Conservation (phyloP, 2,888 invertebrate species). For the Lasioglossum vierecki region DNA sequence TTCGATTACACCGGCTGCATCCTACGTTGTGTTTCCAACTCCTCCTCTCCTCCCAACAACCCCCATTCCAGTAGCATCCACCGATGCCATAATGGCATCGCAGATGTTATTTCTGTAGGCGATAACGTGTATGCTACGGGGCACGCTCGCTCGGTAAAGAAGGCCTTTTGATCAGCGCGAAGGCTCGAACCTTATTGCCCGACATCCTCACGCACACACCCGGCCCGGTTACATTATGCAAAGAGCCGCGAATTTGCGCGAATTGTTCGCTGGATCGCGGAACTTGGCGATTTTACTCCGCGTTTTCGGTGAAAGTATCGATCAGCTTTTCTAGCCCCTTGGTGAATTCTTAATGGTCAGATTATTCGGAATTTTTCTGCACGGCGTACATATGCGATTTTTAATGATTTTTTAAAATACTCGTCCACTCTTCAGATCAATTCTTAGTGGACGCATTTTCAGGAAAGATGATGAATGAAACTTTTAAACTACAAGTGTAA, state of each 20-base stretch:
- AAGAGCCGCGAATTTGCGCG: slow-evolving; percentile 41
- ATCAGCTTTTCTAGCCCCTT: neutral
- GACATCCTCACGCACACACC: neutral
- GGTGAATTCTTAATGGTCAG: neutral
- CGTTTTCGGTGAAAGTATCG: neutral
- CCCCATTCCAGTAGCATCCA: neutral
- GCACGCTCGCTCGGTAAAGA: slow-evolving; percentile 26
- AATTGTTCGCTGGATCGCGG: neutral
- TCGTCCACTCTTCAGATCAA: neutral
- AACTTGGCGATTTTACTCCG: neutral
- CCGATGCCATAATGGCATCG: slow-evolving; percentile 27
- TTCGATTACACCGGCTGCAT: slow-evolving; percentile 51
- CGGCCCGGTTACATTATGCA: slow-evolving; percentile 45
- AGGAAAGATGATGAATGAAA: neutral
- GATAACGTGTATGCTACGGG: slow-evolving; percentile 41
- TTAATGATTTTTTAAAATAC: neutral
- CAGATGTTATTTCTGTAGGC: slow-evolving; percentile 56
- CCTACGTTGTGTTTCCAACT: slow-evolving; percentile 37
- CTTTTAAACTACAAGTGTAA: neutral
- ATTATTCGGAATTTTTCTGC: too few relatives aligned
- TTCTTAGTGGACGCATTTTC: neutral
- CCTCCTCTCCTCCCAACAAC: neutral
- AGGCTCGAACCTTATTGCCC: slow-evolving; percentile 53
- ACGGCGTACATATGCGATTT: neutral
- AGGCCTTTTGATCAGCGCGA: slow-evolving; percentile 65